These are phyloP conservation scores for Agonum fuliginosum DNA, from an alignment of 2,888 invertebrate species.

Conservation along the genomic window DNA sequence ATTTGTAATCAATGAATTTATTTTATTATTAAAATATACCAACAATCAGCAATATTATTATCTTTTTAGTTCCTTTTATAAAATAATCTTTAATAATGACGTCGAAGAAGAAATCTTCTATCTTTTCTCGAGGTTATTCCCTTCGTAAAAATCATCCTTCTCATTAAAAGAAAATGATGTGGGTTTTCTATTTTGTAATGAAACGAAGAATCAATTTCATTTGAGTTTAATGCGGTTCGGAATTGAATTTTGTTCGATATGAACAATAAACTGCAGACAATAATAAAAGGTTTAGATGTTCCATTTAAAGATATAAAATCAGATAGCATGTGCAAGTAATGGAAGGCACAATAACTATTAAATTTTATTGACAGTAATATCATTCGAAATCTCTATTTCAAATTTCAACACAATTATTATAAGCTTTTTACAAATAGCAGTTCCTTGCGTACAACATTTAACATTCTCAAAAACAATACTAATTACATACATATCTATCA, in stretches of 20 bases:
- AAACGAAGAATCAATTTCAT: conserved; percentile 9
- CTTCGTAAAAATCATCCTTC: not conserved
- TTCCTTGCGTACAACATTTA: too few relatives aligned
- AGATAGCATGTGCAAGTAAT: conserved; percentile 29
- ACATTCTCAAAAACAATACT: too few relatives aligned
- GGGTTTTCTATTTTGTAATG: not conserved
- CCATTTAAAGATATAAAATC: conserved; percentile 23
- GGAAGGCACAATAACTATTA: conserved; percentile 15
- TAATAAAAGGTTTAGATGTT: conserved; percentile 4
- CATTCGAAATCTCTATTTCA: not conserved
- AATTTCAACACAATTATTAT: not conserved
- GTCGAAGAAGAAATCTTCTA: not conserved
- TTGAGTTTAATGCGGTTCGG: conserved; percentile 12
- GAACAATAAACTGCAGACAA: conserved; percentile 24
- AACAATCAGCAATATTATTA: too few relatives aligned
- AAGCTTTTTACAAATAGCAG: too few relatives aligned
- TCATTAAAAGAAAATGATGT: not conserved
- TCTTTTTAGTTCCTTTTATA: not conserved
- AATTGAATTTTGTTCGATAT: conserved; percentile 24
- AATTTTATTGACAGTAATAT: conserved; percentile 18
- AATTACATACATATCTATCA: too few relatives aligned
- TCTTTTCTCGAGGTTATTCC: not conserved
- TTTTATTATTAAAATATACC: too few relatives aligned
- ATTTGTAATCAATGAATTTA: too few relatives aligned
- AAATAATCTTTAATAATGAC: not conserved